These are phyloP conservation scores for Ophion slaviceki DNA, from an alignment of 2,888 invertebrate genomes.

Conservation along the genomic window DNA sequence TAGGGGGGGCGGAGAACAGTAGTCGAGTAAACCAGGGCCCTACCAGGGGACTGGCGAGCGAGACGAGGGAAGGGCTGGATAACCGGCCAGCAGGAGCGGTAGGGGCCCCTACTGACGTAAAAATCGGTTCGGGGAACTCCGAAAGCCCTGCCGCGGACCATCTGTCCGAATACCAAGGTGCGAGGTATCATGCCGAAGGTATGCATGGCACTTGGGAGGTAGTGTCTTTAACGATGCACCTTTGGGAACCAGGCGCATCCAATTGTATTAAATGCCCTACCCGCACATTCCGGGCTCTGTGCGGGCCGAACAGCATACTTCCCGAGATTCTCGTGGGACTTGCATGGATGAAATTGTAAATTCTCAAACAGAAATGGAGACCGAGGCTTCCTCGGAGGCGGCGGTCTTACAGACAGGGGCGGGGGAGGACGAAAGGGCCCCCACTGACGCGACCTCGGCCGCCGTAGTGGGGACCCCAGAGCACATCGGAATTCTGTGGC, in stretches of 20 bases:
- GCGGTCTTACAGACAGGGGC: background rate
- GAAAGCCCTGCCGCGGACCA: too few species aligned
- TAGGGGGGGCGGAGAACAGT: too few species aligned
- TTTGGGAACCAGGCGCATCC: conserved; percentile 55
- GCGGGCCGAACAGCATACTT: conserved; percentile 1
- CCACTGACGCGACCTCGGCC: too few species aligned
- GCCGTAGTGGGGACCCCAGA: too few species aligned
- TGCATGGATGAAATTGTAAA: background rate
- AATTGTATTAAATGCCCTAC: conserved; percentile 45
- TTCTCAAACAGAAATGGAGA: background rate
- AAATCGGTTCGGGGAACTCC: too few species aligned
- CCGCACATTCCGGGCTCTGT: conserved; percentile 54
- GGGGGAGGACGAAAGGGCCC: background rate
- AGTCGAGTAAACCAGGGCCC: too few species aligned
- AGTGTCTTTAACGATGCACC: conserved; percentile 53
- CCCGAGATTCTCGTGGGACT: conserved; percentile 47
- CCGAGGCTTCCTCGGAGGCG: background rate
- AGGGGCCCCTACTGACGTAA: background rate
- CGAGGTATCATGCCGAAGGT: conserved; percentile 51
- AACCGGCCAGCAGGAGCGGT: too few species aligned
- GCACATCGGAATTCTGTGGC: too few species aligned
- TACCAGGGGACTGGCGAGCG: too few species aligned
- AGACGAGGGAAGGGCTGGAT: too few species aligned
- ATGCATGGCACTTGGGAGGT: conserved; percentile 57
- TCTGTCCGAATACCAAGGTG: too few species aligned